Conservation (phyloP, 2,113 vertebrate species). For the Romanogobio albipinnatus region DNA sequence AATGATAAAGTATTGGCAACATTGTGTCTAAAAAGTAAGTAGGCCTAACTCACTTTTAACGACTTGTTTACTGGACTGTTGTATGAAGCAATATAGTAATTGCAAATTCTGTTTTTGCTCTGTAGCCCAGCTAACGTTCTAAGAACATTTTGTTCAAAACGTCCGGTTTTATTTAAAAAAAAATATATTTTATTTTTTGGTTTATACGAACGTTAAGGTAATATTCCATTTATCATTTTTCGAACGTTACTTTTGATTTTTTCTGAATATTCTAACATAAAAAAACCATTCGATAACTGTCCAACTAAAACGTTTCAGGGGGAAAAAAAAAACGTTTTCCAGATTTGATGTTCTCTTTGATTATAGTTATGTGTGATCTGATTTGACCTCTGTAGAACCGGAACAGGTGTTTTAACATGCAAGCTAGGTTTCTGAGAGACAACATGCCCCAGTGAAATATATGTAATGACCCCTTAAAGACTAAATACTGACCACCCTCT, state of each 20-base stretch:
- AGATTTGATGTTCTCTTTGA: not conserved
- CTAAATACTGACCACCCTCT: not conserved
- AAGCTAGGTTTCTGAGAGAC: not conserved
- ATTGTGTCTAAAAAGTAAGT: not conserved
- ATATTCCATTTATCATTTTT: too few species aligned
- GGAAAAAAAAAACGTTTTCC: not conserved
- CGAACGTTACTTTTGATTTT: too few species aligned
- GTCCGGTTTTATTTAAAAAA: too few species aligned
- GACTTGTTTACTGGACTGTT: not conserved
- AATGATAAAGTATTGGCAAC: not conserved
- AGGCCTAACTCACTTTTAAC: not conserved
- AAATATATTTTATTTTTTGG: too few species aligned
- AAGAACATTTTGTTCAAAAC: too few species aligned
- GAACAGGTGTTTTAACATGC: not conserved
- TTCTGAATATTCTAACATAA: too few species aligned
- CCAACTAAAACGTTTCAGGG: too few species aligned
- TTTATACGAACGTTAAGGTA: too few species aligned
- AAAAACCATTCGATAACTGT: too few species aligned
- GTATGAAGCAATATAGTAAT: not conserved
- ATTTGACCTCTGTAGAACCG: not conserved
- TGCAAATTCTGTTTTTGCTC: not conserved
- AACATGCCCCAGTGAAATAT: not conserved
- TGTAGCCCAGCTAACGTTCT: not conserved
- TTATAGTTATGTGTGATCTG: not conserved
- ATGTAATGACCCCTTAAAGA: slow-evolving; percentile 13